Evolutionary conservation across 2,888 invertebrate genomes (phyloP).

Genomic region (Megastigmus dorsalis): DNA sequence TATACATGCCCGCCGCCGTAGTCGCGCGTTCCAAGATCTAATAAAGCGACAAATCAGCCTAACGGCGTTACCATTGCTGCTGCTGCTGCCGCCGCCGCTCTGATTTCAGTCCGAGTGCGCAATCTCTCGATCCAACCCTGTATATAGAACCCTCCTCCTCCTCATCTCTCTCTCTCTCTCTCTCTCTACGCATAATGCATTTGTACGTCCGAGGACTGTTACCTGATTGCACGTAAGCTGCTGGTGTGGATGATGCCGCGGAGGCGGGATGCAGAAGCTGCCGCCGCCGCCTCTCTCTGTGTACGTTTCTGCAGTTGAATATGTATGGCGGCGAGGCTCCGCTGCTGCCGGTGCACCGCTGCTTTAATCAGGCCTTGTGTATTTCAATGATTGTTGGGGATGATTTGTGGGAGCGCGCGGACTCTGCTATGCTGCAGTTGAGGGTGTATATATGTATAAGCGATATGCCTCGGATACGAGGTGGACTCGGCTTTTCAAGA

Average conservation of each 20-base stretch:
- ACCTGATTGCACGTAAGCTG: conserved; percentile 14
- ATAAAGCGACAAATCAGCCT: conserved; percentile 74
- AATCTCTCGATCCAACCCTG: not conserved
- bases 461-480: not conserved
- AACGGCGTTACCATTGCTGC: not conserved
- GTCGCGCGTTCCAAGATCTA: conserved; percentile 67
- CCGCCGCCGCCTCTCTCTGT: too few species aligned
- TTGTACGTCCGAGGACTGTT: too few species aligned
- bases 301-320: too few species aligned
- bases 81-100: not conserved
- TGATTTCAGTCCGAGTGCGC: not conserved
- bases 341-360: too few species aligned
- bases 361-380: not conserved
- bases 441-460: not conserved
- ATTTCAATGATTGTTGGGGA: conserved; percentile 35
- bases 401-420: conserved; percentile 30
- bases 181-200: too few species aligned
- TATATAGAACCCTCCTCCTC: too few species aligned
- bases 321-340: too few species aligned
- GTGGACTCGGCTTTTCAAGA: not conserved
- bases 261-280: too few species aligned
- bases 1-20: conserved; percentile 44
- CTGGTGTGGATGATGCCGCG: not conserved
- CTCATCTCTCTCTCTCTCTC: conserved; percentile 4
- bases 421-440: not conserved